Conservation (phyloP, 2,888 invertebrate genomes). For the Margaritifera margaritifera region DNA sequence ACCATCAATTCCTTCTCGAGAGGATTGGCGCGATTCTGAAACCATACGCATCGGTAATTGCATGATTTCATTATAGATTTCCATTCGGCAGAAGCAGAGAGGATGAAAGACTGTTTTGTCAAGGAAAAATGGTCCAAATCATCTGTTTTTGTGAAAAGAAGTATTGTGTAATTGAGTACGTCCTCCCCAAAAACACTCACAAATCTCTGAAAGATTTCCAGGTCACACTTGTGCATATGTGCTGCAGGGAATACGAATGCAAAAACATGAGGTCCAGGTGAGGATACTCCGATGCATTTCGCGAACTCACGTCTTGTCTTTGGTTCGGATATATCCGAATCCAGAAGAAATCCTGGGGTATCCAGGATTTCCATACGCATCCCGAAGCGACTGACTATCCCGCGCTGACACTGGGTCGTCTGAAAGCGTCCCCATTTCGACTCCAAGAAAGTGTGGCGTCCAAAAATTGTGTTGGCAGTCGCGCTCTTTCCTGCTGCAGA, state of each 20-base stretch:
- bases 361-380: conserved; percentile 31
- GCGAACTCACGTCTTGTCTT: conserved; percentile 36
- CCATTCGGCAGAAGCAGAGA: conserved; percentile 37
- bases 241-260: conserved; percentile 41
- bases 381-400: conserved; percentile 28
- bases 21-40: conserved; percentile 33
- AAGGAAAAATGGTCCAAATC: conserved; percentile 41
- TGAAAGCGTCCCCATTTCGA: conserved; percentile 39
- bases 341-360: conserved; percentile 36
- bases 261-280: conserved; percentile 41
- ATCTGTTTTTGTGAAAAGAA: conserved; percentile 38
- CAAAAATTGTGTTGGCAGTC: conserved; percentile 34
- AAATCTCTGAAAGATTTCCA: conserved; percentile 39
- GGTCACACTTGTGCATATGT: conserved; percentile 42
- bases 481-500: conserved; percentile 35
- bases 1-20: conserved; percentile 42
- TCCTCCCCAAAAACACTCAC: conserved; percentile 32
- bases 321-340: conserved; percentile 28
- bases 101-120: conserved; percentile 38
- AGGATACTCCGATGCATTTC: conserved; percentile 30
- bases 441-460: conserved; percentile 35
- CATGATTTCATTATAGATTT: conserved; percentile 40
- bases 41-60: conserved; percentile 37
- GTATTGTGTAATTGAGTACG: conserved; percentile 30
- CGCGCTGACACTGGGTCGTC: conserved; percentile 36